Base-by-base conservation (phyloP, 2,113 vertebrate species). In the Elaphurus davidianus region DNA sequence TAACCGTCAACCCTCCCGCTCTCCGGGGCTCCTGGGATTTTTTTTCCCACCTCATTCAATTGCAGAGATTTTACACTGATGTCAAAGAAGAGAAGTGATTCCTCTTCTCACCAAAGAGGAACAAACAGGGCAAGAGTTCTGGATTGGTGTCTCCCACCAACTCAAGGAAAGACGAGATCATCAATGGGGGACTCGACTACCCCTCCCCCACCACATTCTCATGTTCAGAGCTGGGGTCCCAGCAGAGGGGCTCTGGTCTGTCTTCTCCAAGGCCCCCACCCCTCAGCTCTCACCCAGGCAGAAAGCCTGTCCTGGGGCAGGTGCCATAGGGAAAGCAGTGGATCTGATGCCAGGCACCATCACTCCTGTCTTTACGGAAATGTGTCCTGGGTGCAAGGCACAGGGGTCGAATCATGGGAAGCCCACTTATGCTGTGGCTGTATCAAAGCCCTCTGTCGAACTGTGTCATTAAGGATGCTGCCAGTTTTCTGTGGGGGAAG, bases 151-250 rank as follows among this genome's bases (percentile, higher is more conserved):
- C 92, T 88, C n/a, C 43, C 7, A 43, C 74, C 57, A 82, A 55
- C 47, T 79, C 30, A 55, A 71, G 88, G 60, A 52, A 84, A 23
- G 4, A 40, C 16, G 23, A 85, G 19, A 43, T 10, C 57, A 10
- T 43, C 15, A 21, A 6, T 0, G 3, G 17, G 59, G n/a, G 43
- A 33, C 74, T 83, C 1, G 1, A 0, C 4, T 40, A 27, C 14
- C 33, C 36, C 10, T 19, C 15, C 15, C 13, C 5, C 36, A n/a
- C 40, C 6, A 3, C 30, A 59, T 50, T 15, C 27, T 40, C 55
- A 25, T 14, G 3, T 43, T 76, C 19, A 45, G 79, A 64, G 45
- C 7, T 23, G 54, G 47, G 59, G 10, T 36, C 54, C 60, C 23
- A 40, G 15, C 9, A 52, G 78, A 21, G 47, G 17, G 88, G 13